Evolutionary conservation across 2,888 invertebrate genomes (phyloP), one percentile per base, ranked within the genome.

Genomic region (Macaria notata): DNA sequence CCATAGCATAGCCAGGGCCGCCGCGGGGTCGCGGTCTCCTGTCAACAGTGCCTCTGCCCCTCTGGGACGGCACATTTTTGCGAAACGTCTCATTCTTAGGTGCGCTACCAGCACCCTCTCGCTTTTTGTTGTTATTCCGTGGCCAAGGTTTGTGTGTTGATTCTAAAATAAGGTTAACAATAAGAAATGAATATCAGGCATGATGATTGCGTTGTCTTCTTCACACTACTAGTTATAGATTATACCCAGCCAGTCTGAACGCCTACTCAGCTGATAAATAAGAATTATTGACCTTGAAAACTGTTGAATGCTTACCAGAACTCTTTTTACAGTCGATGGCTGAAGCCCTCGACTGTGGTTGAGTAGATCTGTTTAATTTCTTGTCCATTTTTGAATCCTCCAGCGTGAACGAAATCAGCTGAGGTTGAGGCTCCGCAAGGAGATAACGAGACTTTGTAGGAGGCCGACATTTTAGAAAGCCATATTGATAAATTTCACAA

Each of bases 391-490:
- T 89, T 85, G 86, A 84, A 77, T 91, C 92, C 79, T 93, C 92
- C 84, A 92, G 92, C 91, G 91, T 88, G 83, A 83, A 92, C 88
- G 78, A 82, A 75, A 80, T 78, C 77, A 84, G 84, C 85, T 86
- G 86, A 90, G 93, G 93, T 92, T 92, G 92, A 80, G 85, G 89
- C 93, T 93, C 95, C 95, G 93, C 93, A 89, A 92, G 95, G 95
- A 94, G 95, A 94, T 92, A 93, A 92, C 88, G 92, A 92, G 87
- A 87, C 85, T 92, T 92, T 90, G 90, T 93, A 93, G 93, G 93
- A 88, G 88, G 92, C 92, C 94, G 94, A 95, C 95, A 95, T 95
- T 93, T 94, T 94, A 95, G 93, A 93, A 94, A 94, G 95, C 95
- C 95, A 95, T 95, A 94, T 94, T 84, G 61, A 85, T 85, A 81